Conservation (phyloP, 2,888 invertebrate genomes). For the Acrobasis consociella region DNA sequence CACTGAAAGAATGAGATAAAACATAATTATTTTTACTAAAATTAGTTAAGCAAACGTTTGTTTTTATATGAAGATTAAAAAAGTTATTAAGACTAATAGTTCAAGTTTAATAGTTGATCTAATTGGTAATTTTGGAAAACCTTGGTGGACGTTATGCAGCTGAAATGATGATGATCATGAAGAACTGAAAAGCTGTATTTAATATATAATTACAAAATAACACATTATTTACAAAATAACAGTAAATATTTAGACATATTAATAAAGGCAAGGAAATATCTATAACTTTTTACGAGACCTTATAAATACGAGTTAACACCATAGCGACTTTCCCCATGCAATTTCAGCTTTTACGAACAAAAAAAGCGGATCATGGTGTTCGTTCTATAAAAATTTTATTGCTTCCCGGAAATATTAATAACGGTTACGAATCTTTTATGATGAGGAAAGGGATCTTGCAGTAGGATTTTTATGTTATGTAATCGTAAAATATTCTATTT, state of each 20-base stretch:
- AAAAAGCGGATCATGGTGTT: constrained; percentile 9
- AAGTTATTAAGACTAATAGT: too few relatives aligned
- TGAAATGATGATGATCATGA: too few relatives aligned
- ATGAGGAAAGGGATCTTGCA: constrained; percentile 2
- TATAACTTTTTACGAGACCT: not conserved
- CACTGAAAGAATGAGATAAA: too few relatives aligned
- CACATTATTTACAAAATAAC: too few relatives aligned
- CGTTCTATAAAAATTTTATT: constrained; percentile 12
- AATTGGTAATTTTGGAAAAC: too few relatives aligned
- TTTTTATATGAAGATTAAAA: too few relatives aligned
- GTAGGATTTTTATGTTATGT: constrained; percentile 6
- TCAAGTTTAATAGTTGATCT: too few relatives aligned
- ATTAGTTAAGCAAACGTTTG: too few relatives aligned
- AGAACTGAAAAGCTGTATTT: too few relatives aligned
- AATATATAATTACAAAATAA: too few relatives aligned
- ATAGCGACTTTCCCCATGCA: constrained; percentile 8
- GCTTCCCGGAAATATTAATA: constrained; percentile 14
- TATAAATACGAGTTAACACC: constrained; percentile 11
- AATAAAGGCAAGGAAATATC: constrained; percentile 2
- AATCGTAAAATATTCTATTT: constrained; percentile 12
- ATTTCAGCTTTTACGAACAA: constrained; percentile 17
- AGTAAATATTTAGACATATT: not conserved
- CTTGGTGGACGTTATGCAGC: too few relatives aligned
- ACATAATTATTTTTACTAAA: too few relatives aligned
- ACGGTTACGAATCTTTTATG: constrained; percentile 7